These are phyloP conservation scores for Helarctos malayanus DNA, from an alignment of 2,797 vertebrate genomes.

Conservation along the genomic window DNA sequence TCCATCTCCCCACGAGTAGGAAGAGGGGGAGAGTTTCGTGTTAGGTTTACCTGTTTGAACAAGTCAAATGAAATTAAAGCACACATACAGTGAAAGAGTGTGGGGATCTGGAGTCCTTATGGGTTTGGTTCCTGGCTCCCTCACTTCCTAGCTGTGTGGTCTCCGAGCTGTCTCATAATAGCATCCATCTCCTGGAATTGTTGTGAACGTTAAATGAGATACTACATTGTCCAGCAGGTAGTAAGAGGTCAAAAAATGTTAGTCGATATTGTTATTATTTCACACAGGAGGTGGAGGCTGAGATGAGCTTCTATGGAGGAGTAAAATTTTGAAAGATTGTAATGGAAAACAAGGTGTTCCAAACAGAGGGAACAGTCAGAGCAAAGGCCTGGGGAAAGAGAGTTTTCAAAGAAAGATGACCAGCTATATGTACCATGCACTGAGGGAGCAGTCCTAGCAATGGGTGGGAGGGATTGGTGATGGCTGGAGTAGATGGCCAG, in stretches of 20 bases:
- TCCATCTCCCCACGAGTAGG: not conserved
- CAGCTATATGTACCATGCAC: not conserved
- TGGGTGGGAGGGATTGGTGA: not conserved
- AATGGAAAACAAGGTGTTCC: not conserved
- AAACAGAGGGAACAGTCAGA: not conserved
- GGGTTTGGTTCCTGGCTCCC: not conserved
- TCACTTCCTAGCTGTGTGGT: not conserved
- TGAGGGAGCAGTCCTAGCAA: not conserved
- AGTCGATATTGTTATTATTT: not conserved
- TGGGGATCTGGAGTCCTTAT: not conserved
- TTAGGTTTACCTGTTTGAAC: not conserved
- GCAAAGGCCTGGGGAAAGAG: conserved; percentile 18
- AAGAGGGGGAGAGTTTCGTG: not conserved
- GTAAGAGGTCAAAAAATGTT: not conserved
- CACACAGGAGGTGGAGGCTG: not conserved
- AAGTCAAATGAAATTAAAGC: conserved; percentile 5
- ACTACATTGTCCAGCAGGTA: not conserved
- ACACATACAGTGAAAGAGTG: not conserved
- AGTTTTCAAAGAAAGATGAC: conserved; percentile 61
- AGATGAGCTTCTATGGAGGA: not conserved
- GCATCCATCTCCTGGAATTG: not conserved
- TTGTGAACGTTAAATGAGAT: not conserved
- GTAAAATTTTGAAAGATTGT: not conserved
- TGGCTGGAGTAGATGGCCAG: not conserved
- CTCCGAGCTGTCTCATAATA: not conserved